phyloP scores from a whole-genome alignment of 2,113 vertebrate species.

The Acanthisitta chloris region DNA sequence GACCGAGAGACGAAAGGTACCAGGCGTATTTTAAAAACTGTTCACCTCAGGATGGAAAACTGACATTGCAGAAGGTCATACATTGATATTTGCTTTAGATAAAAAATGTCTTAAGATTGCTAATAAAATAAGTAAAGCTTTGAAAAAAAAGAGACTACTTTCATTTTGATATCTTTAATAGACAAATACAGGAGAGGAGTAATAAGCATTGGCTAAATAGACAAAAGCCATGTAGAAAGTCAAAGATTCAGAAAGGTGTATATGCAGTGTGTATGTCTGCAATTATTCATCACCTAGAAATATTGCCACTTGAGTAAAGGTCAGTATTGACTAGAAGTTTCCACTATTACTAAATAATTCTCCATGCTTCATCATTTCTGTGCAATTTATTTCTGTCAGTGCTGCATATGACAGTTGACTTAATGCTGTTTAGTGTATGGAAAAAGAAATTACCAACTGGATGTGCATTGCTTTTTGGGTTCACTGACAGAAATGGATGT shows the following conservation, averaged over 20 bases:
- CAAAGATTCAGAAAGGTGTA: background rate
- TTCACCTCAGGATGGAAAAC: background rate
- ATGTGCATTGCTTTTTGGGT: background rate
- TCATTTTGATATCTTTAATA: background rate
- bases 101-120: background rate
- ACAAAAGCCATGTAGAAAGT: background rate
- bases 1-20: background rate
- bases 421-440: background rate
- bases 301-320: background rate
- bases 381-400: background rate
- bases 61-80: background rate
- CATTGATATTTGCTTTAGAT: background rate
- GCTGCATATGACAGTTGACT: background rate
- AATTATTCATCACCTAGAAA: background rate
- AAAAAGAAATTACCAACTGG: background rate
- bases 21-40: background rate
- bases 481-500: accelerated
- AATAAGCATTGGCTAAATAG: background rate
- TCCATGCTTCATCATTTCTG: background rate
- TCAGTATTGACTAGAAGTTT: background rate
- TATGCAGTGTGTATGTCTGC: background rate
- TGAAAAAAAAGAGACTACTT: background rate
- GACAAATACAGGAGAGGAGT: background rate
- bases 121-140: background rate
- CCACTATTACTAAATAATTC: background rate